phyloP scores from a whole-genome alignment of 2,888 invertebrate species.

The Caenorhabditis macrosperma region DNA sequence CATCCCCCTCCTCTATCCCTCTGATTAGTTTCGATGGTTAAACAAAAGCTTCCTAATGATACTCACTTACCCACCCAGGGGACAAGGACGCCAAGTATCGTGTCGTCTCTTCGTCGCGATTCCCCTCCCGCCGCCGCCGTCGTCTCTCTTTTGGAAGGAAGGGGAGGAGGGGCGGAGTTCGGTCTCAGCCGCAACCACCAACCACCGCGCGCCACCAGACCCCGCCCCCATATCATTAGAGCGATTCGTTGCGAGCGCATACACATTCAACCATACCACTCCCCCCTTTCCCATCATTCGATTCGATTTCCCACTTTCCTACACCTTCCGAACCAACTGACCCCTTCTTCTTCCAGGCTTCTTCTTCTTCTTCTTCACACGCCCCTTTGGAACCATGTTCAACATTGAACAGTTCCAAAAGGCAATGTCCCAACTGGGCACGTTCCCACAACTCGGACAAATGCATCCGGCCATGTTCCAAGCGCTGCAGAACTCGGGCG shows the following conservation, averaged over 20 bases:
- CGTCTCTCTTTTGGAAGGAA: too few relatives aligned
- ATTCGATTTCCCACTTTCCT: constrained; percentile 7
- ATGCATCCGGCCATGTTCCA: constrained; percentile 52
- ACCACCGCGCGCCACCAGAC: constrained; percentile 19
- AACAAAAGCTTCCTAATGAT: constrained; percentile 55
- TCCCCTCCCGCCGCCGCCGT: too few relatives aligned
- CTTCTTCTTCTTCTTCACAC: constrained; percentile 3
- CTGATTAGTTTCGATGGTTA: constrained; percentile 55
- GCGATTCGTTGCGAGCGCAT: constrained; percentile 54
- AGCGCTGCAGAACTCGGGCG: constrained; percentile 36
- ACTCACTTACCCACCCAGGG: constrained; percentile 49
- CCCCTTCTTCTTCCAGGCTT: neutral
- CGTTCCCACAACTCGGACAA: constrained; percentile 32
- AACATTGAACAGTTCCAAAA: constrained; percentile 66
- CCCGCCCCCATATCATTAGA: constrained; percentile 59
- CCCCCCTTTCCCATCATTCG: constrained; percentile 1
- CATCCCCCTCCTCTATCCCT: constrained; percentile 14
- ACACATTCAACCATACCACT: constrained; percentile 49
- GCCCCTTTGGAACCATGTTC: constrained; percentile 52
- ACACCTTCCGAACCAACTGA: constrained; percentile 4
- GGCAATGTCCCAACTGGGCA: constrained; percentile 60
- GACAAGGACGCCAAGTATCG: constrained; percentile 38
- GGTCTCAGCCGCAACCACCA: constrained; percentile 13
- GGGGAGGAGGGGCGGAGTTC: constrained; percentile 39
- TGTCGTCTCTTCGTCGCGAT: constrained; percentile 36